Evolutionary conservation across 2,888 invertebrate species (phyloP).

Genomic region (Disparrhopalites patrizii): DNA sequence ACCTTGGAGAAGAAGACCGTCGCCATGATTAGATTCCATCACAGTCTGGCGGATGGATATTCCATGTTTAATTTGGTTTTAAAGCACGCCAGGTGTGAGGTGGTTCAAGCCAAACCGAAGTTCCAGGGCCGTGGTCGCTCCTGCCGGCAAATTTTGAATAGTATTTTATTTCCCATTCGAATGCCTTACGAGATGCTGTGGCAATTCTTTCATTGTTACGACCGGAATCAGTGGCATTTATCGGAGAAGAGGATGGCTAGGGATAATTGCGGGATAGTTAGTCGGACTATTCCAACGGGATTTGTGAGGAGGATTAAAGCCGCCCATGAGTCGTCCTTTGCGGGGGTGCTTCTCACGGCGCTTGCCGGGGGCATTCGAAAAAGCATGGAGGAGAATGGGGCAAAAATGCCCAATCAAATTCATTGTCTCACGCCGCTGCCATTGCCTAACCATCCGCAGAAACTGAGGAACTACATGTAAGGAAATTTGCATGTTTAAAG

Average conservation of each 20-base stretch:
- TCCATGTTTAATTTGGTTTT: conserved; percentile 11
- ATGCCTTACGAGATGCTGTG: conserved; percentile 1
- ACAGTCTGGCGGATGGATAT: conserved; percentile 12
- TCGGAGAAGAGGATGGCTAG: conserved; percentile 3
- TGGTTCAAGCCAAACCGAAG: conserved; percentile 7
- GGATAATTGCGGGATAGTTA: conserved; percentile 1
- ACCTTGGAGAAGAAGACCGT: background rate
- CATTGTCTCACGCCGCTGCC: conserved; percentile 13
- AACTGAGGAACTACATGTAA: conserved; percentile 21
- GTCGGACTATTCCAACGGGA: background rate
- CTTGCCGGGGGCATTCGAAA: conserved; percentile 18
- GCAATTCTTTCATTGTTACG: conserved; percentile 4
- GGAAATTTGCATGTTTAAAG: background rate
- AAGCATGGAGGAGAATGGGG: background rate
- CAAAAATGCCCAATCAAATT: background rate
- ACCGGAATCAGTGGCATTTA: conserved; percentile 11
- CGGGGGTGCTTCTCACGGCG: conserved; percentile 2
- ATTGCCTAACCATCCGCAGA: background rate
- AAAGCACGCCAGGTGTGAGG: background rate
- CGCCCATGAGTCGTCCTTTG: background rate
- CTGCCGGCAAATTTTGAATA: background rate
- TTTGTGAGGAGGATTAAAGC: conserved; percentile 12
- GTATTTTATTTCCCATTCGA: conserved; percentile 10
- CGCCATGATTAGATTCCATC: background rate
- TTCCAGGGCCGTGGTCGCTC: background rate